These are phyloP conservation scores for Ahaetulla prasina DNA, from an alignment of 2,113 vertebrate species.

Conservation along the genomic window DNA sequence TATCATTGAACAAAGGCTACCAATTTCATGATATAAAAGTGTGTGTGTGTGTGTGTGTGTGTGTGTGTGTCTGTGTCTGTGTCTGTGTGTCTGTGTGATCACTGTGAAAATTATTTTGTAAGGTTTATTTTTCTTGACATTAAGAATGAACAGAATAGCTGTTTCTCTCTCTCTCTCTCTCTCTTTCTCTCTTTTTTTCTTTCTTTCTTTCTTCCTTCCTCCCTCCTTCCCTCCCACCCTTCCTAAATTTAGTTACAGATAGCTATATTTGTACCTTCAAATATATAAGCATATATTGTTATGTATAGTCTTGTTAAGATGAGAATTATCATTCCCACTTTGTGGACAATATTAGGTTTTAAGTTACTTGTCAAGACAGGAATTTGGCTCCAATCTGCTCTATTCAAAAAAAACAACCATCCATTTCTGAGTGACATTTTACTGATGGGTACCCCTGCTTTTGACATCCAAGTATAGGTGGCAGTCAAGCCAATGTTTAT, in stretches of 20 bases:
- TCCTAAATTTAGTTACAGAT: neutral
- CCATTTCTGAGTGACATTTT: neutral
- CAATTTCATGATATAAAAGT: neutral
- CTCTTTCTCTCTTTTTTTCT: no score
- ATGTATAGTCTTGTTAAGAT: neutral
- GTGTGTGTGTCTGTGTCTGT: no score
- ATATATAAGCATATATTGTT: neutral
- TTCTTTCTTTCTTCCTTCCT: neutral
- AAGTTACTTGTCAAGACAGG: neutral
- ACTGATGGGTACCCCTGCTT: slow-evolving; percentile 39
- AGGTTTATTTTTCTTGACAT: neutral
- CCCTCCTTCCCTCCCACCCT: neutral
- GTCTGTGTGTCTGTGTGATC: no score
- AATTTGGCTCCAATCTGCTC: no score
- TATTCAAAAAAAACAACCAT: neutral
- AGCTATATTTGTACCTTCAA: neutral
- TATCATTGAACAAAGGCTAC: neutral
- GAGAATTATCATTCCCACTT: neutral
- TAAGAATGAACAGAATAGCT: neutral
- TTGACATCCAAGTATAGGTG: slow-evolving; percentile 45
- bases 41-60: no score
- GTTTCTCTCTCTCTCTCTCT: no score
- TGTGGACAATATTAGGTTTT: neutral
- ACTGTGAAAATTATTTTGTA: neutral
- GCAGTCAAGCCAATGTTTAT: slow-evolving; percentile 54